A percentile compares a stretch with the other conserved stretches of the same genome.
Conservation (phyloP, 2,797 vertebrate genomes). For the Nasua narica region DNA sequence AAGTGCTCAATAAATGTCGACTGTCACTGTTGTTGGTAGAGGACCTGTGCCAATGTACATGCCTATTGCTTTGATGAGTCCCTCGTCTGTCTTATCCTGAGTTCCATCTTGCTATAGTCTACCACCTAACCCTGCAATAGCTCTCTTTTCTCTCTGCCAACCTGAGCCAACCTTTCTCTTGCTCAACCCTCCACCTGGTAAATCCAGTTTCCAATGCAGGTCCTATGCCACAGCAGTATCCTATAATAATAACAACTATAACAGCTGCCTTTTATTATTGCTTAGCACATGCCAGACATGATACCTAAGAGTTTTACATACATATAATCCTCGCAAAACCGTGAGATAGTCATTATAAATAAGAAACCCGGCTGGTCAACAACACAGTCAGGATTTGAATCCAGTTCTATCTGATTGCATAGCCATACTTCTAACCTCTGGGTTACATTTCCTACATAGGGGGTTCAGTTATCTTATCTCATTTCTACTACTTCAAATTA, state of each 20-base stretch:
- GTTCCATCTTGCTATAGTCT: background rate
- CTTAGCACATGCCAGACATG: background rate
- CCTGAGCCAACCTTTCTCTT: background rate
- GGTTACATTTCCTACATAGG: background rate
- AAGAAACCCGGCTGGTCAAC: background rate
- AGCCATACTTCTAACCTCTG: background rate
- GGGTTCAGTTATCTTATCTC: background rate
- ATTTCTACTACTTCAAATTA: slow-evolving; percentile 26
- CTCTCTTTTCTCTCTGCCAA: background rate
- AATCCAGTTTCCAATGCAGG: background rate
- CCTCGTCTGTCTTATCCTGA: background rate
- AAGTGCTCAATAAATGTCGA: background rate
- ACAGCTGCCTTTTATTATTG: background rate
- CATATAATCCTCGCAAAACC: background rate
- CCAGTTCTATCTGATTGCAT: background rate
- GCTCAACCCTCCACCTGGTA: background rate
- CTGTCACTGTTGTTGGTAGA: background rate
- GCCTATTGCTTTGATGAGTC: background rate
- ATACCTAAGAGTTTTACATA: background rate
- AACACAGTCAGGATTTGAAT: slow-evolving; percentile 22
- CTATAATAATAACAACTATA: background rate
- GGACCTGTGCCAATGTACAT: background rate
- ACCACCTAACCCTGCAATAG: background rate
- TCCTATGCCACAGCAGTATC: background rate
- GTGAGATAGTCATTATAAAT: background rate